Percentiles rank a stretch among this genome's conserved stretches.
Conservation (phyloP, 2,113 vertebrate species). For the Ophthalmolycus amberensis region DNA sequence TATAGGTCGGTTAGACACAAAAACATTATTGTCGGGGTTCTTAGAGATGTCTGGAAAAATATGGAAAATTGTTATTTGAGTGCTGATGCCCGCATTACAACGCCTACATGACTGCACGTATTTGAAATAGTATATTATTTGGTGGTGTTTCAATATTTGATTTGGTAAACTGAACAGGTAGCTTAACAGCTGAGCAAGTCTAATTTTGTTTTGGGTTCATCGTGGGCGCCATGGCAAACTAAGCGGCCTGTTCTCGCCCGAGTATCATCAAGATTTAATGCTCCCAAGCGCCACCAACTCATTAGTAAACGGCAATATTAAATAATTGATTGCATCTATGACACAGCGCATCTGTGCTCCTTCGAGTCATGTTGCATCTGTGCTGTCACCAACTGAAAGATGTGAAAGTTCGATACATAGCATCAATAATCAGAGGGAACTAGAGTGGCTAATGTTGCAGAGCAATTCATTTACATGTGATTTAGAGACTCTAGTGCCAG, state of each 20-base stretch:
- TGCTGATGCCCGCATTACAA: background rate
- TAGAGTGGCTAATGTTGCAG: conserved; percentile 36
- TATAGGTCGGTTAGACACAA: background rate
- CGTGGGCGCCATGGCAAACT: conserved; percentile 1
- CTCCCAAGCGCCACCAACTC: background rate
- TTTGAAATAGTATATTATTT: background rate
- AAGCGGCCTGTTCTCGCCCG: conserved; percentile 6
- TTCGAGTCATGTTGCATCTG: conserved; percentile 50
- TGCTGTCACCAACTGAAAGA: conserved; percentile 41
- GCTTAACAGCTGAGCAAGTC: background rate
- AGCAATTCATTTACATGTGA: conserved; percentile 46
- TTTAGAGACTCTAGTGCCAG: conserved; percentile 32
- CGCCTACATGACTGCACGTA: background rate
- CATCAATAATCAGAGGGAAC: conserved; percentile 58
- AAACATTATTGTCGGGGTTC: background rate
- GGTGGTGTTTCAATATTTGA: background rate
- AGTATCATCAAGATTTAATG: conserved; percentile 38
- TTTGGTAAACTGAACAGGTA: background rate
- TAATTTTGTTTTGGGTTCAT: conserved; percentile 12
- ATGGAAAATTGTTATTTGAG: background rate
- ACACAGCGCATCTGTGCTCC: conserved; percentile 56
- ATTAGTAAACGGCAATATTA: conserved; percentile 26
- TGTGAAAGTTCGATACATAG: conserved; percentile 20
- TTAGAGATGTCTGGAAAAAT: background rate
- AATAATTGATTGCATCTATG: conserved; percentile 50